Conservation (phyloP, 2,797 vertebrate genomes). For the Mastacembelus armatus region DNA sequence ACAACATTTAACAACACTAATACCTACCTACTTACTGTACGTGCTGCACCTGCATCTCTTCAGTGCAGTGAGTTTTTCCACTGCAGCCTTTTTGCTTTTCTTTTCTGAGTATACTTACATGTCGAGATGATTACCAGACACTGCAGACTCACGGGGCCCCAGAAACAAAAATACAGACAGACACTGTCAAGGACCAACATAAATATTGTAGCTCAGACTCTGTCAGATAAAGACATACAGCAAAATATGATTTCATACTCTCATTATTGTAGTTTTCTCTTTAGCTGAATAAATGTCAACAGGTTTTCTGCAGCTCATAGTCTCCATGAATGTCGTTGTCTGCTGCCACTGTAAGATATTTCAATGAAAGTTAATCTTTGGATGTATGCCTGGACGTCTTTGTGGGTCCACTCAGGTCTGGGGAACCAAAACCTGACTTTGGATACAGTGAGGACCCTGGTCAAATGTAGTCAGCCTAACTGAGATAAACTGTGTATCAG, state of each 20-base stretch:
- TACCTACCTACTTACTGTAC: conserved; percentile 19
- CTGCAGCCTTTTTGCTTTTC: conserved; percentile 37
- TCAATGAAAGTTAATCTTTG: neutral
- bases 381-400: neutral
- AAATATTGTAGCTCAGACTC: conserved; percentile 3
- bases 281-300: conserved; percentile 3
- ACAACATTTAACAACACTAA: neutral
- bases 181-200: conserved; percentile 7
- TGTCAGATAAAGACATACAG: neutral
- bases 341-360: neutral
- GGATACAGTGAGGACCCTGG: fast-evolving
- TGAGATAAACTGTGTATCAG: neutral
- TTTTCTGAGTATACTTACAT: conserved; percentile 53
- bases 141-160: conserved; percentile 23
- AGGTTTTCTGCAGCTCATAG: conserved; percentile 8
- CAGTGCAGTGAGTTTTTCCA: conserved; percentile 59
- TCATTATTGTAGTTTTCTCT: conserved; percentile 12
- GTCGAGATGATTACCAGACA: conserved; percentile 55
- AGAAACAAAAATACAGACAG: conserved; percentile 57
- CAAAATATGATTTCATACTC: neutral
- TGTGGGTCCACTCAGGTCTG: neutral
- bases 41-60: conserved; percentile 37
- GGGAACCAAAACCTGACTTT: neutral
- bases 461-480: neutral
- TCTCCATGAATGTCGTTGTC: conserved; percentile 8